A percentile compares a stretch with the other conserved stretches of the same genome.
Conservation (phyloP, 1,140 invertebrate species). For the Neoseiulus cucumeris region DNA sequence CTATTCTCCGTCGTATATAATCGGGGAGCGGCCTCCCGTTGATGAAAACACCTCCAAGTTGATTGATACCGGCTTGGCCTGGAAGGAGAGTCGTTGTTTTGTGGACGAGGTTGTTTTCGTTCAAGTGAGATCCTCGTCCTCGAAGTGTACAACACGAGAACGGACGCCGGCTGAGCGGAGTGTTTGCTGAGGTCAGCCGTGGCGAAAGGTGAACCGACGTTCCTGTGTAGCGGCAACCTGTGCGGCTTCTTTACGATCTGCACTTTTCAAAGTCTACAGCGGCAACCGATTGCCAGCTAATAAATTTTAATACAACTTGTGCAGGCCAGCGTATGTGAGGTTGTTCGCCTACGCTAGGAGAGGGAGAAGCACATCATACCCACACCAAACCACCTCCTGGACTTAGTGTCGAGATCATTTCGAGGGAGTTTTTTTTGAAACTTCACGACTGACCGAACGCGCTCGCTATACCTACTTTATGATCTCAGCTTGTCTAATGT, state of each 20-base stretch:
- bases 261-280: background rate
- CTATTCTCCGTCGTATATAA: slow-evolving; percentile 74
- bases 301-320: slow-evolving; percentile 4
- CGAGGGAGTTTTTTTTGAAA: background rate
- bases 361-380: too few relatives aligned
- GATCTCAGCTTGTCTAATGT: slow-evolving; percentile 2
- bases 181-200: too few relatives aligned
- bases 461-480: background rate
- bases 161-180: too few relatives aligned
- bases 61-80: slow-evolving; percentile 87
- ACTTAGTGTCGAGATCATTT: background rate
- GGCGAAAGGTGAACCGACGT: too few relatives aligned
- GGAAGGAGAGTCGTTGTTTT: slow-evolving; percentile 17
- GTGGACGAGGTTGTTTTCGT: too few relatives aligned
- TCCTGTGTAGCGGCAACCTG: too few relatives aligned
- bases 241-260: too few relatives aligned
- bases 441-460: slow-evolving; percentile 10
- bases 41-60: slow-evolving; percentile 84
- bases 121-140: too few relatives aligned
- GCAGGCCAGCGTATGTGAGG: too few relatives aligned
- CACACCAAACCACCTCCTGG: background rate
- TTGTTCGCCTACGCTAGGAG: too few relatives aligned
- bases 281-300: slow-evolving; percentile 8
- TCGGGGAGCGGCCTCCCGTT: slow-evolving; percentile 83
- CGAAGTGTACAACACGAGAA: too few relatives aligned